Evolutionary conservation across 2,888 invertebrate species (phyloP), one percentile per base, ranked within the genome.

Genomic region (Arrhopalites spinosus): DNA sequence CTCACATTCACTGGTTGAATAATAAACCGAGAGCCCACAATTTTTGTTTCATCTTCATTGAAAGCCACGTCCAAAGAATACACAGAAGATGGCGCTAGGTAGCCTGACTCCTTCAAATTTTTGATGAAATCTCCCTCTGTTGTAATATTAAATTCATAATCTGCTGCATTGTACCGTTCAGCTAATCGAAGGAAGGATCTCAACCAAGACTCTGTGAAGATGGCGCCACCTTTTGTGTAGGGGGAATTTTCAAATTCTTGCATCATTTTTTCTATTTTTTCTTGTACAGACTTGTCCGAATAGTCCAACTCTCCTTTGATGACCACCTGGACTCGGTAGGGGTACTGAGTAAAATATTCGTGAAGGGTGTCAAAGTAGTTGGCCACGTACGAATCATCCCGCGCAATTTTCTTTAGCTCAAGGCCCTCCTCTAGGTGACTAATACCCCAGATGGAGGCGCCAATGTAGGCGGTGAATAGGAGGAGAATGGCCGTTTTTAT

Each of bases 361-460:
- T 96, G 96, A 86, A 96, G 95, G 75, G 93, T 89, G 85, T 95
- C 93, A 85, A 96, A 94, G 86, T 95, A 96, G 84, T 90, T 90
- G 67, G 95, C 93, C 63, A 96, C 95, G 86, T 96, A 96, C 0
- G 96, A 96, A 85, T 96, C 95, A 72, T 92, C 91, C 83, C 93
- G 91, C 1, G 96, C 94, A 1, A 96, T 88, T 85, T 95, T 95
- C 77, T 94, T 89, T 78, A 96, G 88, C 85, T 96, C 96, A 59
- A 97, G 87, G 0, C 96, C 96, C 87, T 96, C 94, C 83, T 95
- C 90, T 71, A 96, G 91, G 83, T 92, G 92, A 0, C 94, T 94
- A 3, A 94, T 89, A 2, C 96, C 96, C 85, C 94, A 96, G 53
- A 93, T 90, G 17, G 94, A 95, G 0, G 95, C 94, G 0, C 90